phyloP scores from a whole-genome alignment of 2,113 vertebrate genomes.

The Pygoscelis adeliae region DNA sequence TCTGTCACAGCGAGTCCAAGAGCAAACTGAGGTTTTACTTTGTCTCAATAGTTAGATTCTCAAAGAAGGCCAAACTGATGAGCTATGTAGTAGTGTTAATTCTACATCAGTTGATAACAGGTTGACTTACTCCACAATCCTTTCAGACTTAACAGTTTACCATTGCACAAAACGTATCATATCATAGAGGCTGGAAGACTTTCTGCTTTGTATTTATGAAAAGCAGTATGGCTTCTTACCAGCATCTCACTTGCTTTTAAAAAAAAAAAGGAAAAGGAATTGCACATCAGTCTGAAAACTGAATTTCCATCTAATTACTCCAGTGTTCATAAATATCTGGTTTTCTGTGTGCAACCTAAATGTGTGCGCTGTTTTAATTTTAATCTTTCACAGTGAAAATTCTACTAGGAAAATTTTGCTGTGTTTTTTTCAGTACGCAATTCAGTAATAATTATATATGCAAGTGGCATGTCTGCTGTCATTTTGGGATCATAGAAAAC shows the following conservation, averaged over 20 bases:
- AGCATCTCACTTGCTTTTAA: neutral
- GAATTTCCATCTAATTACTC: neutral
- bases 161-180: neutral
- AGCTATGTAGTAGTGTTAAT: neutral
- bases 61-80: neutral
- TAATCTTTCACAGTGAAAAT: neutral
- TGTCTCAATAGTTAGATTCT: neutral
- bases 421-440: rapidly evolving
- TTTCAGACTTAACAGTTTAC: neutral
- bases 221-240: neutral
- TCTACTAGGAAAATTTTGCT: neutral
- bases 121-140: neutral
- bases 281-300: neutral
- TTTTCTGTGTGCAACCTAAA: neutral
- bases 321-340: neutral
- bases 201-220: neutral
- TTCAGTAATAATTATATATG: neutral
- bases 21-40: neutral
- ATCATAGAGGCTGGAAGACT: neutral
- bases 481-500: neutral
- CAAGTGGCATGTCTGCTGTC: neutral
- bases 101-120: neutral
- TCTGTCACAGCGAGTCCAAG: neutral
- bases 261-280: neutral
- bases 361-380: neutral